Percentiles rank a stretch among this genome's conserved stretches.
phyloP scores from a whole-genome alignment of 1,140 invertebrate species.

The Musca vetustissima region DNA sequence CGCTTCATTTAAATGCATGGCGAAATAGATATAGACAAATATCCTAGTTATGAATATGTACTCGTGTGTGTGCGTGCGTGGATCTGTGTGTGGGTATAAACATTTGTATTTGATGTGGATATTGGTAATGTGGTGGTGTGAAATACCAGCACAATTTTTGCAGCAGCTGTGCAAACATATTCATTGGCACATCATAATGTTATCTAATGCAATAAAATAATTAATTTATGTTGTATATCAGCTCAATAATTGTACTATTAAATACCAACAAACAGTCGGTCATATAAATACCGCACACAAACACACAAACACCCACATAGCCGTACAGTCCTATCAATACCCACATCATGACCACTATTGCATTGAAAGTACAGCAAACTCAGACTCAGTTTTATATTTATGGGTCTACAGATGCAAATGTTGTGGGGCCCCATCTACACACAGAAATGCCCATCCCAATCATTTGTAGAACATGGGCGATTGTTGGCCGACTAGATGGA shows the following conservation, averaged over 20 bases:
- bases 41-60: too few relatives aligned
- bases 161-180: constrained; percentile 24
- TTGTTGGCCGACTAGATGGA: neutral
- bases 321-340: neutral
- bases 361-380: neutral
- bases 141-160: neutral
- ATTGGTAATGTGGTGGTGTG: too few relatives aligned
- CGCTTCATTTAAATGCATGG: too few relatives aligned
- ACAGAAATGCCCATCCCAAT: too few relatives aligned
- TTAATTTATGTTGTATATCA: constrained; percentile 21
- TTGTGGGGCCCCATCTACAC: neutral
- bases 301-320: neutral
- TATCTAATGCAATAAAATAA: constrained; percentile 25
- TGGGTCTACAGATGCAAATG: neutral
- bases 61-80: too few relatives aligned
- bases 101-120: too few relatives aligned
- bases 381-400: neutral
- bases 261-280: neutral
- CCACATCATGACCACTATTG: neutral
- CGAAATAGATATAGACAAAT: too few relatives aligned
- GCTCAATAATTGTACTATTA: constrained; percentile 23
- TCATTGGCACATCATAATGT: constrained; percentile 24
- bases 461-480: too few relatives aligned
- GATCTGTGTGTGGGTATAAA: too few relatives aligned
- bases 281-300: neutral